Base-by-base conservation (phyloP, 2,888 invertebrate species). In the Chloromyia formosa region DNA sequence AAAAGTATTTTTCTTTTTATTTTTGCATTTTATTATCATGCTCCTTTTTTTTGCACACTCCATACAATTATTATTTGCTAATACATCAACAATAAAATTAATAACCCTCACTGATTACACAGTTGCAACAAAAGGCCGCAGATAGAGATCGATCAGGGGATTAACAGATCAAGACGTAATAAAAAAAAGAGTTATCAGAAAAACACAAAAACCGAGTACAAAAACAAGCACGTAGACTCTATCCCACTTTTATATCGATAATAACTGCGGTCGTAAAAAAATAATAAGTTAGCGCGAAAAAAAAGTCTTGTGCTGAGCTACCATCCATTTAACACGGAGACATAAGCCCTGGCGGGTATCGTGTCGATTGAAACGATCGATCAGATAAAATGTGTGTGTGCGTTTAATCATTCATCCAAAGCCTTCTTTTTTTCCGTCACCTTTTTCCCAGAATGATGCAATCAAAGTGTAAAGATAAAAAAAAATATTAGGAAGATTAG, bases 1-100 rank as follows among this genome's bases (percentile, higher is more conserved):
- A 12, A 35, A 35, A n/a, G 49, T 49, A n/a, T 49, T 49, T 49
- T 49, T 49, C 12, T 3, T 49, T 2, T n/a, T 49, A 12, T n/a
- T 35, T 35, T 4, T 35, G 7, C 2, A 35, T 35, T 7, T 35
- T 7, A 35, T 35, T 35, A 35, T 35, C 27, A 35, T 35, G 7
- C 2, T 35, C 27, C 7, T 35, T 35, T 35, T 35, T 4, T 35
- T 35, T 7, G 3, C 27, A 35, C 27, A 35, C 53, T 1, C 10
- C 20, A 20, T 56, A 16, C 56, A 56, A 56, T 56, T 56, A 56
- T 18, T 56, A 3, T 35, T 7, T 35, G 5, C 10, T 20, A 56
- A 56, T 20, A 18, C 56, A 1, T 18, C 56, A 56, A 56, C 56
- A 56, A 56, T 56, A 56, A 56, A 56, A 56, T 56, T 56, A 56